A percentile compares a stretch with the other conserved stretches of the same genome.
Evolutionary conservation across 2,797 vertebrate genomes (phyloP).

Genomic region (Lacerta viridis): DNA sequence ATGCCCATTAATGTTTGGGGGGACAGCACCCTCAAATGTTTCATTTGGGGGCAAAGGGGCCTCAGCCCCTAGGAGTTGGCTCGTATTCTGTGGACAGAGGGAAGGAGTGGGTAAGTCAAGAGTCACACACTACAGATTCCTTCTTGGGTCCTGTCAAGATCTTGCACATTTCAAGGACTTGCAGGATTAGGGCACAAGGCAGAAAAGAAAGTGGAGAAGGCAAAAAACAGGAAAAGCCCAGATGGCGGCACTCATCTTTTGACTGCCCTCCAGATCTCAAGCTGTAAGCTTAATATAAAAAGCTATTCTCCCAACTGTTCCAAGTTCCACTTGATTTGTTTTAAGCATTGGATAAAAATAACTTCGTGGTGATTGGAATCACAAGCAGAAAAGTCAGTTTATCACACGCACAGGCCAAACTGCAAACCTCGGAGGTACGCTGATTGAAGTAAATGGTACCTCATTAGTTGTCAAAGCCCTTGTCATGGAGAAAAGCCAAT

Average conservation of each 20-base stretch:
- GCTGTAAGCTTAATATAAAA: conserved; percentile 19
- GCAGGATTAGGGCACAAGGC: neutral
- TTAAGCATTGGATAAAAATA: conserved; percentile 54
- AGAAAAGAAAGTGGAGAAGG: neutral
- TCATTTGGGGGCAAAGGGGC: no score
- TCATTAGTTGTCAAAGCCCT: conserved; percentile 42
- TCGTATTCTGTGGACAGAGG: no score
- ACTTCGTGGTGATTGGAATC: conserved; percentile 46
- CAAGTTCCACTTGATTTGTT: conserved; percentile 35
- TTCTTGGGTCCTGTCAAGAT: neutral
- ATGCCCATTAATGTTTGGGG: no score
- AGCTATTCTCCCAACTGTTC: neutral
- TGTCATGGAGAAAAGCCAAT: neutral
- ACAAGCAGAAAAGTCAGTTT: conserved; percentile 28
- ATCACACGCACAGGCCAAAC: conserved; percentile 33
- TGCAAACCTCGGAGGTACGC: conserved; percentile 51
- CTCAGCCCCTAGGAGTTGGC: no score
- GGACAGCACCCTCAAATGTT: no score
- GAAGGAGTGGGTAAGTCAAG: neutral
- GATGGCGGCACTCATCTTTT: neutral
- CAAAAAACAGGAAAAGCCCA: conserved; percentile 9
- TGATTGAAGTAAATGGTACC: conserved; percentile 39
- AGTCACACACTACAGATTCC: neutral
- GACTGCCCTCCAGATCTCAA: neutral
- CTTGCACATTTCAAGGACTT: neutral